Conservation (phyloP, 37 sponge, comb jelly and placozoan genomes). For the Tethya wilhelma region DNA sequence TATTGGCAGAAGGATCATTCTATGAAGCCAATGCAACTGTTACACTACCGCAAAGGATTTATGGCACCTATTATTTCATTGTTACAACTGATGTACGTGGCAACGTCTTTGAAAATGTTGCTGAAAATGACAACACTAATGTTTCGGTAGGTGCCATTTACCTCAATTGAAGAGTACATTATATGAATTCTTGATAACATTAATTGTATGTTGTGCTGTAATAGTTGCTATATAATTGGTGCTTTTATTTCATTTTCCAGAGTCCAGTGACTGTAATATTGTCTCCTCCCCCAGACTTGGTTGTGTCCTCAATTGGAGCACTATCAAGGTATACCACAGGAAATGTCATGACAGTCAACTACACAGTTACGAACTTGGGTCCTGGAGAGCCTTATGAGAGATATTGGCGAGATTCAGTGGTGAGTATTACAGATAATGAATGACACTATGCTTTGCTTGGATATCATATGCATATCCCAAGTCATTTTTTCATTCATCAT, state of each 20-base stretch:
- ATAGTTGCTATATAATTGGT: neutral
- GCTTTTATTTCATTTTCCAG: neutral
- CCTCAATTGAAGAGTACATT: too few relatives aligned
- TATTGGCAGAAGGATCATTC: too few relatives aligned
- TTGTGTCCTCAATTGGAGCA: neutral
- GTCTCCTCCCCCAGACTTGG: constrained; percentile 30
- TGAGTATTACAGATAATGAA: too few relatives aligned
- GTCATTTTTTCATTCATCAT: neutral
- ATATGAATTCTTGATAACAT: too few relatives aligned
- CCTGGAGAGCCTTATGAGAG: constrained; percentile 32
- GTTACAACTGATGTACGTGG: constrained; percentile 11
- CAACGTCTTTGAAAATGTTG: constrained; percentile 13
- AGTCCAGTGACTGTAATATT: neutral
- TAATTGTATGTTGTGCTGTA: neutral
- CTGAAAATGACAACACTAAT: constrained; percentile 26
- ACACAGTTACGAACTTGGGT: constrained; percentile 28
- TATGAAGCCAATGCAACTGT: too few relatives aligned
- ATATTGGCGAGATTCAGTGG: constrained; percentile 31
- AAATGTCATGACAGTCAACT: neutral
- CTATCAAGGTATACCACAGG: constrained; percentile 6
- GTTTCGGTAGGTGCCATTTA: neutral
- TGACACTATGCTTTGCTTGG: too few relatives aligned
- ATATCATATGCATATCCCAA: neutral
- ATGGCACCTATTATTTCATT: constrained; percentile 28
- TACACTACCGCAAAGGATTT: constrained; percentile 16